A percentile compares a stretch with the other conserved stretches of the same genome.
Conservation (phyloP, 2,113 vertebrate genomes). For the Pogonocichla stellata region DNA sequence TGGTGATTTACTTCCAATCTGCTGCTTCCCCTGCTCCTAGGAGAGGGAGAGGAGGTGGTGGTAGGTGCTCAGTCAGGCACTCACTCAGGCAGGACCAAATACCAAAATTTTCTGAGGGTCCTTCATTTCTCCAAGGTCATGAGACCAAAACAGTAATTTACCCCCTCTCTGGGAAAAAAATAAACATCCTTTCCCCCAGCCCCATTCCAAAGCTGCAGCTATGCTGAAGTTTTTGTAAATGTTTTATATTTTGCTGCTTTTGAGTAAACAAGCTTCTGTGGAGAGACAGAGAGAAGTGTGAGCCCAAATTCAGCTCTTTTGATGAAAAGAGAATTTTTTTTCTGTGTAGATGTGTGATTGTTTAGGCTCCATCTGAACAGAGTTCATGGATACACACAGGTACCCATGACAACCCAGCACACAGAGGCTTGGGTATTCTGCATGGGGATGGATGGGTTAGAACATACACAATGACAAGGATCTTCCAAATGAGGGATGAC, state of each 20-base stretch:
- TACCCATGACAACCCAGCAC: slow-evolving; percentile 29
- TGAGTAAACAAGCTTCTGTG: neutral
- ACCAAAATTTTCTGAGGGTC: neutral
- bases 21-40: neutral
- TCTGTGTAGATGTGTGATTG: neutral
- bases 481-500: slow-evolving; percentile 1
- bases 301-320: neutral
- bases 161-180: neutral
- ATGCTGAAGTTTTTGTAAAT: neutral
- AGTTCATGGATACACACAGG: neutral
- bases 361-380: neutral
- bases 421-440: neutral
- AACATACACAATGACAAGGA: neutral
- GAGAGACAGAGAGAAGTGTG: neutral
- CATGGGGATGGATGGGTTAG: neutral
- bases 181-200: too few species aligned
- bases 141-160: neutral
- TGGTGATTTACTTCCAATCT: slow-evolving; percentile 1
- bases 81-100: neutral
- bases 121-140: neutral
- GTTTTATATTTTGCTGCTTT: neutral
- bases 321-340: neutral
- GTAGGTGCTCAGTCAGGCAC: neutral
- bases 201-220: neutral
- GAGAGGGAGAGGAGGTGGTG: neutral